These are phyloP conservation scores for Cephus pygmeus DNA, from an alignment of 2,888 invertebrate species.

Conservation along the genomic window DNA sequence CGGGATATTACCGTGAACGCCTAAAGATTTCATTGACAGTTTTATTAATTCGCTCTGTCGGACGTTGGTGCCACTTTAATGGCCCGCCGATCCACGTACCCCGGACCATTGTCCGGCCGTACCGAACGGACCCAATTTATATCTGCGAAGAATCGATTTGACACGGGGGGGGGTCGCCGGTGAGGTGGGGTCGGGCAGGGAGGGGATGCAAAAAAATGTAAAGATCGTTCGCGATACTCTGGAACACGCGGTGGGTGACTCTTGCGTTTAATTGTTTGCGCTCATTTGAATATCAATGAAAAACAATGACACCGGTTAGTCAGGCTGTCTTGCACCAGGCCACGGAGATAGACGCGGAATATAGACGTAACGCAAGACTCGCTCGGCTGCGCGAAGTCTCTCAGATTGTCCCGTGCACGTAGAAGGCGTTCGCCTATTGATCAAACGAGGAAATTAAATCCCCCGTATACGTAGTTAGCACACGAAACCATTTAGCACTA, in stretches of 20 bases:
- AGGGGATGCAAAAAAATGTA: background rate
- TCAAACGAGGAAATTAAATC: background rate
- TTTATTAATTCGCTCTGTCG: background rate
- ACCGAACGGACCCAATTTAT: background rate
- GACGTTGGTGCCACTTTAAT: background rate
- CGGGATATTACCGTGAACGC: background rate
- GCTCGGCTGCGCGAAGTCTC: background rate
- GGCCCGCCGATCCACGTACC: background rate
- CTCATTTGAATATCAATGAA: background rate
- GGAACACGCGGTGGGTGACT: background rate
- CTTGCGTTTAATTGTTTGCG: background rate
- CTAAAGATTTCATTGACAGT: background rate
- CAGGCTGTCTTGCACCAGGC: background rate
- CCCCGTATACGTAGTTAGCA: background rate
- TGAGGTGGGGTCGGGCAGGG: background rate
- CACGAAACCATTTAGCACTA: slow-evolving; percentile 42
- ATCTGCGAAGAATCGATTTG: background rate
- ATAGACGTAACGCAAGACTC: background rate
- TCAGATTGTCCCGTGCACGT: background rate
- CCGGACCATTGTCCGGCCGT: background rate
- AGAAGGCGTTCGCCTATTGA: background rate
- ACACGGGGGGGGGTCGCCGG: background rate
- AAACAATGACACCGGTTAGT: background rate
- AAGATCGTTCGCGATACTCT: background rate
- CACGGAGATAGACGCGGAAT: background rate